Evolutionary conservation across 2,113 vertebrate genomes (phyloP), one percentile per base, ranked within the genome.

Genomic region (Strix aluco): DNA sequence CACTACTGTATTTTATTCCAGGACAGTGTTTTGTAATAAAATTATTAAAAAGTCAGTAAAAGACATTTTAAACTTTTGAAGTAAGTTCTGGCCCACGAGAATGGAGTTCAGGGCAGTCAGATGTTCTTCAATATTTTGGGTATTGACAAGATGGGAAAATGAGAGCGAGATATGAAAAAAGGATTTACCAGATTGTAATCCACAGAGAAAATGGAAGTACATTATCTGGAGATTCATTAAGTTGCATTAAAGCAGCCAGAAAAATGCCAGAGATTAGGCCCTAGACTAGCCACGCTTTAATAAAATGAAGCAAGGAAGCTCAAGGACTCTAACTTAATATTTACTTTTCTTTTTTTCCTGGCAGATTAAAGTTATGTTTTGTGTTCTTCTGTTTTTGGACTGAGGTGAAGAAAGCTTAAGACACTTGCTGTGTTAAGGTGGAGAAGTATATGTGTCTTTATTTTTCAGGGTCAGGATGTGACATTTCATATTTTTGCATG

Each of bases 381-480:
- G 40, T 94, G 66, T 95, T 87, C 89, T 89, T 93, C 71, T 91
- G 77, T 18, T 95, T 91, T 94, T 91, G 83, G 62, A 92, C 54
- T 55, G 85, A 91, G 55, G 85, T 80, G 67, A 82, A 92, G 87
- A 94, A 97, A 89, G 58, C 91, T 95, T 74, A 92, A 40, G 86
- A 95, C 63, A 82, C 81, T 94, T 86, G 87, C 78, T 91, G 91
- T 87, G 78, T 77, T 90, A 94, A 94, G 91, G 88, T 89, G 78
- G 88, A 90, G 75, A 92, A 96, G 34, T 83, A 16, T 80, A 92
- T 44, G 65, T 86, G 77, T 78, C 86, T 93, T 70, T 96, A 88
- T 92, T 94, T 95, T 94, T 90, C 55, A 88, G 74, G 38, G 71
- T 71, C 71, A 86, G 88, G 88, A 92, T 95, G 73, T 97, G 78